A percentile compares a stretch with the other conserved stretches of the same genome.
Evolutionary conservation across 2,888 invertebrate species (phyloP).

Genomic region (Tubiluchus corallicola): DNA sequence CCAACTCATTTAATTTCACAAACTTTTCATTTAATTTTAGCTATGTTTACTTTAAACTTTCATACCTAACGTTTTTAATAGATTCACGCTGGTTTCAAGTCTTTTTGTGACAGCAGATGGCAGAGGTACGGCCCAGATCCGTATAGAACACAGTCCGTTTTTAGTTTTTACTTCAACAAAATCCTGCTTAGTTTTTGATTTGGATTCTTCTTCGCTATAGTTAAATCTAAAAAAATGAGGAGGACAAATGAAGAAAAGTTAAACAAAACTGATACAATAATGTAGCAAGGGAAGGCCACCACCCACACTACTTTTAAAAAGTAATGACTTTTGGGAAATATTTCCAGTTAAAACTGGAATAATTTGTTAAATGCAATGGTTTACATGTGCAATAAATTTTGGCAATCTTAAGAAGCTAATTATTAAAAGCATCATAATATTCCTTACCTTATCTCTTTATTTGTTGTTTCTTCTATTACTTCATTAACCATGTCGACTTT

Average conservation of each 20-base stretch:
- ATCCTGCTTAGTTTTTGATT: no score
- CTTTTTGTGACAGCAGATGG: constrained; percentile 48
- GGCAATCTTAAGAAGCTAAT: no score
- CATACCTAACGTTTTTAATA: constrained; percentile 45
- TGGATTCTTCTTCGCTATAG: no score
- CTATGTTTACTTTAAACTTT: constrained; percentile 19
- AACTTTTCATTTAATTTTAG: background rate
- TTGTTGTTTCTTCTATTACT: constrained; percentile 43
- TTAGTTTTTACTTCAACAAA: constrained; percentile 39
- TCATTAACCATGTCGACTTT: constrained; percentile 69
- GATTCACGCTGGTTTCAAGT: constrained; percentile 47
- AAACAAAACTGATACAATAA: no score
- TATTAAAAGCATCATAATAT: constrained; percentile 11
- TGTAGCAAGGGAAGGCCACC: no score
- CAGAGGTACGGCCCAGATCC: constrained; percentile 54
- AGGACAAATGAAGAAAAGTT: no score
- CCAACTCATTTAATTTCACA: background rate
- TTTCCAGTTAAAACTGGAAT: no score
- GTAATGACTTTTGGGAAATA: no score
- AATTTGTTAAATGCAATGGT: no score
- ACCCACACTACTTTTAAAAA: no score
- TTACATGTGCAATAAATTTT: no score
- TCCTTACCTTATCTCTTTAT: constrained; percentile 15
- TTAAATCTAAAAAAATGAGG: no score
- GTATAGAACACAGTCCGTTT: constrained; percentile 49